Conservation (phyloP, 2,888 invertebrate species). For the Melanchra persicariae region DNA sequence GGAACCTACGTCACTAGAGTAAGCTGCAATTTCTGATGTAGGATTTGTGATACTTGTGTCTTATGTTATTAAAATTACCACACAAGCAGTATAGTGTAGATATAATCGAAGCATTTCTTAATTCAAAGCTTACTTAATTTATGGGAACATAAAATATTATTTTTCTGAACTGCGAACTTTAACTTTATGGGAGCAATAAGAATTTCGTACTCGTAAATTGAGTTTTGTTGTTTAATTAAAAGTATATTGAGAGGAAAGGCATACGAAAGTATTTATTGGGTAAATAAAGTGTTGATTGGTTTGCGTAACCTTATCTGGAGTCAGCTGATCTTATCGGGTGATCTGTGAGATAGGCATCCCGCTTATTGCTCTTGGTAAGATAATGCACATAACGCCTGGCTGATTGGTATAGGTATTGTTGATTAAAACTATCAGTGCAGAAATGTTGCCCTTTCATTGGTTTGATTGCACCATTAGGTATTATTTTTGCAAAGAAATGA, state of each 20-base stretch:
- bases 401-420: slow-evolving; percentile 3
- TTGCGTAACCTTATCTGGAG: slow-evolving; percentile 30
- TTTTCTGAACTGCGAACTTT: slow-evolving; percentile 59
- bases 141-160: slow-evolving; percentile 63
- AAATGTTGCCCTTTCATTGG: not conserved
- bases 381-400: not conserved
- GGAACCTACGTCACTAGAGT: not conserved
- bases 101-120: slow-evolving; percentile 64
- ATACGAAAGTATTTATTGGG: slow-evolving; percentile 38
- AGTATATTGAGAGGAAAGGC: slow-evolving; percentile 27
- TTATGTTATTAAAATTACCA: not conserved
- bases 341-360: slow-evolving; percentile 31
- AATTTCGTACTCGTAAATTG: slow-evolving; percentile 39
- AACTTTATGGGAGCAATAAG: slow-evolving; percentile 55
- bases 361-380: slow-evolving; percentile 26
- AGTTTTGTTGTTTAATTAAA: slow-evolving; percentile 57
- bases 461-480: not conserved
- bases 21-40: not conserved
- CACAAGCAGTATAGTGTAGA: slow-evolving; percentile 39
- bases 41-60: not conserved
- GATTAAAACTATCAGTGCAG: not conserved
- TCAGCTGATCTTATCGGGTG: slow-evolving; percentile 23
- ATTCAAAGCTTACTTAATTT: slow-evolving; percentile 61
- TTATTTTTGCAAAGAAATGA: not conserved
- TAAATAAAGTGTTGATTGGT: slow-evolving; percentile 42